Evolutionary conservation across 30 jellyfish, hydroid and myxozoan species (phyloP).

Genomic region (Clytia hemisphaerica): DNA sequence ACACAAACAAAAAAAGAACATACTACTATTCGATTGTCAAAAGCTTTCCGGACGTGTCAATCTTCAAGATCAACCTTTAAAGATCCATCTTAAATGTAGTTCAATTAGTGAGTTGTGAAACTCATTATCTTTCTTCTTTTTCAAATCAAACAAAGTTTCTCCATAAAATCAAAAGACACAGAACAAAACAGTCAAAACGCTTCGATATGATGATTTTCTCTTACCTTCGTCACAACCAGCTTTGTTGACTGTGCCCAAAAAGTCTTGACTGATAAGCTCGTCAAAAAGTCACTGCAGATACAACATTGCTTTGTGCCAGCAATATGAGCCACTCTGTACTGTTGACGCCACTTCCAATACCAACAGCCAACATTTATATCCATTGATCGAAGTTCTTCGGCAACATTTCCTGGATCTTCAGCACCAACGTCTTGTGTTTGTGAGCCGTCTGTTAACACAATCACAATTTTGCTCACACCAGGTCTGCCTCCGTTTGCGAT

Average conservation of each 20-base stretch:
- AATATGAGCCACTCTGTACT: conserved; percentile 23
- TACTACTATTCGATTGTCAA: too few species aligned
- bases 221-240: conserved; percentile 48
- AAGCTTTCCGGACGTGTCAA: too few species aligned
- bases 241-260: conserved; percentile 33
- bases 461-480: conserved; percentile 22
- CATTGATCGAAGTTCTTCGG: conserved; percentile 19
- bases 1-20: too few species aligned
- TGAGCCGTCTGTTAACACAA: conserved; percentile 49
- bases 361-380: conserved; percentile 41
- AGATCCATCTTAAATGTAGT: too few species aligned
- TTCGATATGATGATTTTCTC: too few species aligned
- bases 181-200: too few species aligned
- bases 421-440: conserved; percentile 49
- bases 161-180: too few species aligned
- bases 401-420: conserved; percentile 41
- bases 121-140: too few species aligned
- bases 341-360: conserved; percentile 48
- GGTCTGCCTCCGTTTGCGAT: conserved; percentile 38
- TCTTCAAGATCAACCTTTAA: too few species aligned
- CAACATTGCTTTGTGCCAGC: conserved; percentile 26
- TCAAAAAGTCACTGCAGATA: background rate
- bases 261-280: conserved; percentile 33
- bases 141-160: too few species aligned
- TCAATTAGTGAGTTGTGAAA: too few species aligned